Base-by-base conservation (phyloP, 2,113 vertebrate genomes). In the Bambusicola thoracicus region DNA sequence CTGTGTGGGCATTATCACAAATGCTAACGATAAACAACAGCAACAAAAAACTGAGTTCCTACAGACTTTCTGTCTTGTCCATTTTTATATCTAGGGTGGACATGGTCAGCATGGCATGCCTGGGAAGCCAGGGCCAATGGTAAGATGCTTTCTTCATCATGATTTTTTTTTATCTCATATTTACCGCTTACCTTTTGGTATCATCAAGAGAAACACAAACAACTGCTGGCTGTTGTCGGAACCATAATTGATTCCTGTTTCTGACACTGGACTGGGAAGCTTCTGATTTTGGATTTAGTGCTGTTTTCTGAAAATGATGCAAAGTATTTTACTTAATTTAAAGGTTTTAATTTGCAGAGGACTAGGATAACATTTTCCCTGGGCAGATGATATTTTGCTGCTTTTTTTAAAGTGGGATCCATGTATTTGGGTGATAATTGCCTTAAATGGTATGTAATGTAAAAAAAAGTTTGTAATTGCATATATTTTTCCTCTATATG, bases 81-180 rank as follows among this genome's bases (percentile, higher is more conserved):
- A 0, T 83, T 88, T 73, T 78, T 19, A 7, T 85, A 10, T 73
- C 41, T 85, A 99, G 99, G 99, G 99, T 14, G 98, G 97, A 63
- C 98, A 99, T 86, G 99, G 99, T 79, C 43, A 97, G 49, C 96
- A 98, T 76, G 99, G 99, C 40, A 99, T 99, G 95, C 62, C 98
- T 58, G 99, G 99, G 59, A 99, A 99, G 96, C 97, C 98, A 82
- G 99, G 99, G n/a, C 97, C 98, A 74, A 97, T 98, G 95, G 98
- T 98, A 93, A 93, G 94, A 77, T 85, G 62, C 40, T 34, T 63
- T 88, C 13, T 78, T 55, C 27, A 30, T 82, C 8, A 13, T 6
- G 27, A 22, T 21, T 62, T 69, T 59, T 62, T 56, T 73, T 63
- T 44, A 21, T 3, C 43, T 34, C 63, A 0, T 61, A 8, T 55